Base-by-base conservation (phyloP, 2,888 invertebrate genomes). In the Cheilosia variabilis region DNA sequence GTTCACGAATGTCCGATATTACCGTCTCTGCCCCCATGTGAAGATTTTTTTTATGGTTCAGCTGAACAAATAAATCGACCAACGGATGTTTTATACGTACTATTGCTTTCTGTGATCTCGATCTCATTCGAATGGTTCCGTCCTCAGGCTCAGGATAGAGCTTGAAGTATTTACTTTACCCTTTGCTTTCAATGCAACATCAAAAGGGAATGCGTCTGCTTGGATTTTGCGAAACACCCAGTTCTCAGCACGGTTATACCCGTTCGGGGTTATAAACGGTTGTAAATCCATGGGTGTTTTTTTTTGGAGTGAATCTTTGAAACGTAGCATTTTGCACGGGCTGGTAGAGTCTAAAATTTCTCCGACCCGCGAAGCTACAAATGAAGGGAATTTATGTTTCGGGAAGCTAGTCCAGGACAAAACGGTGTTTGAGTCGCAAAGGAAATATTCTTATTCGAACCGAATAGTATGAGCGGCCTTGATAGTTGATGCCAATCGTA, bases 301-400 rank as follows among this genome's bases (percentile, higher is more conserved):
- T 27, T 9, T 37, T 1, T 24, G 15, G 22, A 62, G 22, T 7
- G 31, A 15, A 15, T 43, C 13, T 3, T 45, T 62, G 13, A 62
- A 45, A 10, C 45, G 43, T n/a, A 62, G 2, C 31, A 31, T 31
- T 1, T 31, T 6, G 31, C 45, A 13, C 57, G 37, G 15, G 2
- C 37, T 22, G 17, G 69, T 63, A 27, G 63, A 69, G 19, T 78
- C 62, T 1, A 76, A 22, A 19, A 76, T 76, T 31, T 76, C 76
- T 10, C 58, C 66, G 0, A 66, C 34, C 31, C 57, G 45, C n/a
- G 41, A 19, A 10, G 69, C 47, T 24, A 77, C 69, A 13, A 77
- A 77, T 1, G 69, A 27, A 2, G 50, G 73, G 10, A 41, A 31
- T 31, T 31, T 31, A 9, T 7, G 7, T 7, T 31, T 31, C 1